Percentiles rank a stretch among this genome's conserved stretches.
Conservation (phyloP, 2,888 invertebrate species). For the Scaptomyza polygonia region DNA sequence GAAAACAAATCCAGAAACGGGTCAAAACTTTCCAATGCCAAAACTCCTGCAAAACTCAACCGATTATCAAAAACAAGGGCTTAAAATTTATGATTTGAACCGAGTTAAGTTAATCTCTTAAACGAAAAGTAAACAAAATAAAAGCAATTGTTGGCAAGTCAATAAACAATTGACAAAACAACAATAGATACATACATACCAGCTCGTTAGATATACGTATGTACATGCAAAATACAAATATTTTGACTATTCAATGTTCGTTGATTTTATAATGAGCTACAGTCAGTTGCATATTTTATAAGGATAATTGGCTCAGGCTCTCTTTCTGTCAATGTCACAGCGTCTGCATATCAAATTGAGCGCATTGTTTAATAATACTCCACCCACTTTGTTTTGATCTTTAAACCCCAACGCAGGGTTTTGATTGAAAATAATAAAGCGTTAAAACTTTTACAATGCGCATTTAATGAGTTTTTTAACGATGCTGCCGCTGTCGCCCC, state of each 20-base stretch:
- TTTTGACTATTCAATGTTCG: constrained; percentile 23
- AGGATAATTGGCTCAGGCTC: constrained; percentile 35
- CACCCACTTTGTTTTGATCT: background rate
- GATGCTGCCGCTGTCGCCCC: constrained; percentile 20
- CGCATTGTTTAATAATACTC: constrained; percentile 30
- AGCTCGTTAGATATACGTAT: background rate
- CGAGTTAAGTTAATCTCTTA: too few relatives aligned
- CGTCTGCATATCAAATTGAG: constrained; percentile 34
- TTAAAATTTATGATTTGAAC: too few relatives aligned
- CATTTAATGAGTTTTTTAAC: constrained; percentile 45
- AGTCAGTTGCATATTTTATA: constrained; percentile 42
- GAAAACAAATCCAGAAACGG: too few relatives aligned
- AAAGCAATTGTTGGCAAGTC: constrained; percentile 2
- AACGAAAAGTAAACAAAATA: background rate
- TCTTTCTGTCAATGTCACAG: constrained; percentile 5
- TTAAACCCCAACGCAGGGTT: constrained; percentile 5
- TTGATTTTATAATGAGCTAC: constrained; percentile 33
- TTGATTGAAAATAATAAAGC: constrained; percentile 51
- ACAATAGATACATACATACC: background rate
- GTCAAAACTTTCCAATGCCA: too few relatives aligned
- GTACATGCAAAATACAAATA: background rate
- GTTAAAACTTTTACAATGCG: constrained; percentile 48
- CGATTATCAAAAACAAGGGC: too few relatives aligned
- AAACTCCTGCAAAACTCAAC: too few relatives aligned
- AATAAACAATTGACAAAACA: background rate